Evolutionary conservation across 1,140 invertebrate species (phyloP), one percentile per base, ranked within the genome.

Genomic region (Thaumetopoea pityocampa): DNA sequence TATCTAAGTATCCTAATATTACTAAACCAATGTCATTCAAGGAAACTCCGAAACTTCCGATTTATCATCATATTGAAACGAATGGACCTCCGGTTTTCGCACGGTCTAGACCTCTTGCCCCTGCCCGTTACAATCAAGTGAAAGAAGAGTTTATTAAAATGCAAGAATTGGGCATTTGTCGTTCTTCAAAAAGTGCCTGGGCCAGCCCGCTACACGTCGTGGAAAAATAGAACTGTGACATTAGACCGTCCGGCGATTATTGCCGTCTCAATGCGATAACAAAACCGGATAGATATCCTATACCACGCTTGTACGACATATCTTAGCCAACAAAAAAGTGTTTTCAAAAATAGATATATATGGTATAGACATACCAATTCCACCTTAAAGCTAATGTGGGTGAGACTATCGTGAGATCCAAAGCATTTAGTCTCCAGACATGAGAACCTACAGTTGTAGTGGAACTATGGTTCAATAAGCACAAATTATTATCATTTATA

Each of bases 121-220:
- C 8, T 6, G 44, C 10, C 19, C 18, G 3, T 10, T 48, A 40
- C n/a, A 8, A 12, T 2, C 34, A 38, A 14, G 40, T 35, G 2
- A 53, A 48, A 22, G 16, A 27, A 1, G 44, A 48, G 30, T 44
- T 53, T 24, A 9, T 24, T 20, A 9, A 6, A 1, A 40, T 48
- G 44, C 29, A 30, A 10, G 28, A 53, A 14, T 16, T 48, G 20
- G 51, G 51, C 0, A 53, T 53, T 7, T 44, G 44, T 28, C 28
- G 44, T 3, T 44, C 40, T 27, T 35, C 28, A 2, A 48, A 52
- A 8, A 40, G 28, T n/a, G 9, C 4, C 3, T 47, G 50, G 50
- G 26, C 49, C 5, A 41, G 36, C 28, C 43, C 43, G 10, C 17
- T 53, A n/a, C 50, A 47, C 10, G 36, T 52, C 1, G 50, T 52